Evolutionary conservation across 2,113 vertebrate species (phyloP), one percentile per base, ranked within the genome.

Genomic region (Ivindomyrus marchei): DNA sequence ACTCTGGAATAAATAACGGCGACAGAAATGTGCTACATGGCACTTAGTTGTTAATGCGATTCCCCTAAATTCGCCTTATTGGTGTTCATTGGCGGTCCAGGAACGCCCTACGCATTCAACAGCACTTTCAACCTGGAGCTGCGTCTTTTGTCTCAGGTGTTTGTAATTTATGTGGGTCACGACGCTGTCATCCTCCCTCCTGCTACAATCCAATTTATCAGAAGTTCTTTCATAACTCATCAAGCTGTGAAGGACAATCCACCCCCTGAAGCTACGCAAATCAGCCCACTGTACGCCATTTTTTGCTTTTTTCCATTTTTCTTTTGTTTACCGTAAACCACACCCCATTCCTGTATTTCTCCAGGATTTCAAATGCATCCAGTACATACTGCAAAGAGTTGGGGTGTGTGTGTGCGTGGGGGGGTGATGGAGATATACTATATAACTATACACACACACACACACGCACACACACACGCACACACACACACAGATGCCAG

Each of bases 211-310:
- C 92, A 93, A 92, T 94, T 95, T 92, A 93, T 92, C 91, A 90
- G 86, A 88, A 88, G 83, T 91, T 94, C 92, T 91, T 94, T 94
- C 93, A 92, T 92, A 94, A 94, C 77, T 93, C 94, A 93, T 95
- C 93, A 95, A 93, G 92, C 92, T 93, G 93, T 95, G 93, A 95
- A 95, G 94, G 94, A 92, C 94, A 92, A 93, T 92, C 90, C 94
- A 91, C 90, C 91, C 91, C 42, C 91, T 50, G 89, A 94, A 93
- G 92, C 88, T 46, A 89, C 88, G 42, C 83, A 88, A 93, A 90
- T 52, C 39, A 92, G 89, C 90, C 45, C 88, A 56, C 91, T 88
- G 91, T 92, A 77, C 36, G 19, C 49, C 8, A 13, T 15, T 47
- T 91, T 58, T 39, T 52, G 8, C 11, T 39, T 42, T 21, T 80